Conservation (phyloP, 30 jellyfish, hydroid and myxozoan species). For the Haliclystus octoradiatus region DNA sequence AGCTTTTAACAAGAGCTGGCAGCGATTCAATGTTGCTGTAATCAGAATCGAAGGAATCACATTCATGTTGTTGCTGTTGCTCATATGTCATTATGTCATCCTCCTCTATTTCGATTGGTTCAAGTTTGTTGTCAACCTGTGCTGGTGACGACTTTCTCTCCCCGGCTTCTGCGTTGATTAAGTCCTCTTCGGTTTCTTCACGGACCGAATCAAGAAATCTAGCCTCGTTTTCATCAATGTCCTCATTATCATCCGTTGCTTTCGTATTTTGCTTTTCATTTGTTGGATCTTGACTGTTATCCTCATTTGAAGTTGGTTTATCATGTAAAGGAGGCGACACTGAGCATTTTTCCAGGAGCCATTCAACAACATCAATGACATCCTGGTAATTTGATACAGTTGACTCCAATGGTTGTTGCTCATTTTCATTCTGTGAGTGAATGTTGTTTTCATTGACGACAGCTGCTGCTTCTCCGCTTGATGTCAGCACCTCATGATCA, state of each 20-base stretch:
- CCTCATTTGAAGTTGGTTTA: constrained; percentile 25
- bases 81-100: constrained; percentile 8
- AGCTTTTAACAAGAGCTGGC: neutral
- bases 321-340: too few species aligned
- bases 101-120: constrained; percentile 5
- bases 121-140: neutral
- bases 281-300: neutral
- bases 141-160: neutral
- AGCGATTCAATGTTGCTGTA: constrained; percentile 1
- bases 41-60: neutral
- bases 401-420: too few species aligned
- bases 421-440: too few species aligned
- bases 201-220: constrained; percentile 63
- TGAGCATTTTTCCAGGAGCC: too few species aligned
- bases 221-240: constrained; percentile 5
- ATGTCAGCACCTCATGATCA: too few species aligned
- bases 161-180: neutral
- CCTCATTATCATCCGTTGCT: constrained; percentile 24
- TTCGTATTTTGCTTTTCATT: neutral
- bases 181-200: constrained; percentile 93
- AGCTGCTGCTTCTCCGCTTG: too few species aligned
- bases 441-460: too few species aligned
- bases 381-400: too few species aligned
- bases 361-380: too few species aligned
- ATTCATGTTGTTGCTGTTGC: constrained; percentile 16